Evolutionary conservation across 2,797 vertebrate species (phyloP).

Genomic region (Tangara arthus): DNA sequence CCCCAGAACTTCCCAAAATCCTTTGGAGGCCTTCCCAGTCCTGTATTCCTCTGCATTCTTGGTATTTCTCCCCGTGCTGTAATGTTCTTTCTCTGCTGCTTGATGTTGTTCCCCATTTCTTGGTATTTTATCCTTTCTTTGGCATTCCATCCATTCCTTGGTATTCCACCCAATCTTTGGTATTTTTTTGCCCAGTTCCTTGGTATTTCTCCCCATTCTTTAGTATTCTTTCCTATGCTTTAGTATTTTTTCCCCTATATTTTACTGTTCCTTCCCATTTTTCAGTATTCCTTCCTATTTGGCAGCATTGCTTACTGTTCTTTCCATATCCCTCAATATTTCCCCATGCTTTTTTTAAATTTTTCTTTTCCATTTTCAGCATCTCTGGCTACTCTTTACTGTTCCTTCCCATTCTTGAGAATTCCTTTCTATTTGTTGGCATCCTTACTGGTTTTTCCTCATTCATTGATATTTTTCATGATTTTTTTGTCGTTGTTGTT

Average conservation of each 20-base stretch:
- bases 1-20: not conserved
- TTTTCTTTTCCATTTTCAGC: not conserved
- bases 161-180: not conserved
- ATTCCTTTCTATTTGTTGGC: not conserved
- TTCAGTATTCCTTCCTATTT: not conserved
- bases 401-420: not conserved
- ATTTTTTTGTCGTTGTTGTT: not conserved
- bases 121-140: not conserved
- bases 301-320: not conserved
- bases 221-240: not conserved
- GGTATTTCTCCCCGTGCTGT: not conserved
- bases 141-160: not conserved
- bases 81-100: fast-evolving
- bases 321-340: not conserved
- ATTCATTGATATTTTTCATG: not conserved
- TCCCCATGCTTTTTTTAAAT: not conserved
- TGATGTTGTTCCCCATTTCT: not conserved
- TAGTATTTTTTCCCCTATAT: too few relatives aligned
- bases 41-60: not conserved
- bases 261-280: not conserved
- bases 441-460: not conserved
- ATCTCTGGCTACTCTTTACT: not conserved
- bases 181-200: not conserved
- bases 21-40: not conserved
- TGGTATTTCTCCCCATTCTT: not conserved